phyloP scores from a whole-genome alignment of 2,113 vertebrate species.

The Neogale vison region DNA sequence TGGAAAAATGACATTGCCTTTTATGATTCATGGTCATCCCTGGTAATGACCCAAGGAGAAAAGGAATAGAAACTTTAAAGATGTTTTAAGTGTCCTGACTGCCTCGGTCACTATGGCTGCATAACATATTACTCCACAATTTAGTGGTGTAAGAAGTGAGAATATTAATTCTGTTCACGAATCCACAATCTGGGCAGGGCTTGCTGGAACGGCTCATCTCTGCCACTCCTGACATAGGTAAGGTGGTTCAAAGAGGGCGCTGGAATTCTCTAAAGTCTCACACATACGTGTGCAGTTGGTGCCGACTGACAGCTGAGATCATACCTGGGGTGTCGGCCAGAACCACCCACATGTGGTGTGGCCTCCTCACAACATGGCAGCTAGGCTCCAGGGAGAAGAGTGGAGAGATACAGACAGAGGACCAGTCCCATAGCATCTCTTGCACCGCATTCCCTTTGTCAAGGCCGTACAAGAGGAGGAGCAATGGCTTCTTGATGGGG shows the following conservation, averaged over 20 bases:
- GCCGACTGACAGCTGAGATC: background rate
- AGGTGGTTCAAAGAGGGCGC: background rate
- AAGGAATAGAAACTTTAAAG: background rate
- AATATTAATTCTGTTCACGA: background rate
- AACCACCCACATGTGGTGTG: background rate
- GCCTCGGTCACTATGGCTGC: too few relatives aligned
- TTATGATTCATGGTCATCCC: background rate
- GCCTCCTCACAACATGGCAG: background rate
- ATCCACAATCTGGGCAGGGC: background rate
- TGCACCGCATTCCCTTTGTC: background rate
- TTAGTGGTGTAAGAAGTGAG: background rate
- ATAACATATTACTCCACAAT: background rate
- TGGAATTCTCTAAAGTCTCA: background rate
- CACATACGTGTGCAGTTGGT: background rate
- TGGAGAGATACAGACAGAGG: background rate
- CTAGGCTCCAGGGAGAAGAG: background rate
- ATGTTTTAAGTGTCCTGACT: background rate
- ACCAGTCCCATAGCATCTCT: background rate
- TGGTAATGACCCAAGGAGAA: background rate
- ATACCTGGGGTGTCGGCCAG: background rate
- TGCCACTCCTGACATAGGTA: background rate
- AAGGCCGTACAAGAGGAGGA: background rate
- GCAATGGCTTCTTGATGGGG: background rate
- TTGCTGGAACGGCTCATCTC: background rate
- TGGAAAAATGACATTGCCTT: background rate